Base-by-base conservation (phyloP, 2,888 invertebrate genomes). In the Hedychridium roseum region DNA sequence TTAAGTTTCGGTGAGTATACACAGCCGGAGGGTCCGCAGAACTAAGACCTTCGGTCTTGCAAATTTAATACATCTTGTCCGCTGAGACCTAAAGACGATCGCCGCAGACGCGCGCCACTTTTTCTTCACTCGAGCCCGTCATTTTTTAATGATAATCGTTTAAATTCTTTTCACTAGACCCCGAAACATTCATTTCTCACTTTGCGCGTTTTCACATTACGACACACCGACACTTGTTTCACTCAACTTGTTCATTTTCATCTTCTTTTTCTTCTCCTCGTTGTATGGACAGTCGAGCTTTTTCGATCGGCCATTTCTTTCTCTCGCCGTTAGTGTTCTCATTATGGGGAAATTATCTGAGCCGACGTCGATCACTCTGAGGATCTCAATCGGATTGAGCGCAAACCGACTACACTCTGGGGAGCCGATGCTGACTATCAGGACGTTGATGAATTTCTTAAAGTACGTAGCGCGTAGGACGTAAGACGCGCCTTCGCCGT, bases 51-150 rank as follows among this genome's bases (percentile, higher is more conserved):
- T 69, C 59, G 48, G 53, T 30, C 44, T 56, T 71, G 57, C 67
- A 71, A 69, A 57, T 69, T 71, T 71, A 68, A 71, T 70, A 64
- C 41, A 44, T 50, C 23, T 27, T 55, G 60, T 57, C 39, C 54
- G 53, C 57, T 69, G 65, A 66, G 64, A 66, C 64, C 58, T 66
- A 68, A 70, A 72, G 69, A 68, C 70, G 71, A 70, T 68, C 69
- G 60, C 66, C 67, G 69, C 68, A 71, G 70, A 60, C 62, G 61
- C 50, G 50, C 53, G 43, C 54, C 47, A 49, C 51, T 50, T 57
- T 55, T 51, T 57, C 46, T 26, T 17, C 32, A 16, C 23, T 17
- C n/a, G n/a, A n/a, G n/a, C n/a, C n/a, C n/a, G n/a, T n/a, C n/a
- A n/a, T n/a, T n/a, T n/a, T n/a, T n/a, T n/a, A n/a, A n/a, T n/a